Conservation (phyloP, 2,888 invertebrate species). For the Malthinus seriepunctatus region DNA sequence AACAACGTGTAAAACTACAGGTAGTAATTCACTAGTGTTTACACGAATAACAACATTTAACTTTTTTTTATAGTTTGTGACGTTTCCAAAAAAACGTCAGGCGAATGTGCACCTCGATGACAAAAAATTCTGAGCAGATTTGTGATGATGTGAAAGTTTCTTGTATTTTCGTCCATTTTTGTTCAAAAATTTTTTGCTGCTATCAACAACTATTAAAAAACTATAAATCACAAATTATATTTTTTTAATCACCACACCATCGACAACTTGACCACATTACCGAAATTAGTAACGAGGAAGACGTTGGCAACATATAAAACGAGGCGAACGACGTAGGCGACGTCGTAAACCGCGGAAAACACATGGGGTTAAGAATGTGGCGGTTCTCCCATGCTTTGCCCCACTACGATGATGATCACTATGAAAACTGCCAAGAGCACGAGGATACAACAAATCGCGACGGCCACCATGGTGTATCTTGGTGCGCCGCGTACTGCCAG, state of each 20-base stretch:
- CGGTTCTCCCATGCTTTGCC: slow-evolving; percentile 68
- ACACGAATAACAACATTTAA: slow-evolving; percentile 26
- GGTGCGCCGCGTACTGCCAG: slow-evolving; percentile 35
- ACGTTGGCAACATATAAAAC: slow-evolving; percentile 15
- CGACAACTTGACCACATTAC: slow-evolving; percentile 16
- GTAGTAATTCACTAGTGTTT: slow-evolving; percentile 25
- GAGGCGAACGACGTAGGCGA: slow-evolving; percentile 7
- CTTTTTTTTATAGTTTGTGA: slow-evolving; percentile 23
- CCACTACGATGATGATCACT: slow-evolving; percentile 79
- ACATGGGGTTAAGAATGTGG: slow-evolving; percentile 46
- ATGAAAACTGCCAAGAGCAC: slow-evolving; percentile 81
- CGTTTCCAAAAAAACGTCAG: slow-evolving; percentile 21
- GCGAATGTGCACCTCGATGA: slow-evolving; percentile 20
- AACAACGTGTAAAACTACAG: slow-evolving; percentile 28
- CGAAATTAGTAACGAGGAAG: slow-evolving; percentile 25
- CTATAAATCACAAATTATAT: slow-evolving; percentile 10
- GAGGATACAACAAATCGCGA: slow-evolving; percentile 82
- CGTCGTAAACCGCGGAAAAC: neutral
- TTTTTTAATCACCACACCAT: slow-evolving; percentile 17
- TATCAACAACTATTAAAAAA: neutral
- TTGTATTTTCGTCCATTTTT: slow-evolving; percentile 19
- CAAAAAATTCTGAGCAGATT: slow-evolving; percentile 20
- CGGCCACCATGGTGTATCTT: slow-evolving; percentile 70
- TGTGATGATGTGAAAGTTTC: slow-evolving; percentile 15
- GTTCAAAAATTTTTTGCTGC: neutral